These are phyloP conservation scores for Idaea dimidiata DNA, from an alignment of 2,888 invertebrate species.

Conservation along the genomic window DNA sequence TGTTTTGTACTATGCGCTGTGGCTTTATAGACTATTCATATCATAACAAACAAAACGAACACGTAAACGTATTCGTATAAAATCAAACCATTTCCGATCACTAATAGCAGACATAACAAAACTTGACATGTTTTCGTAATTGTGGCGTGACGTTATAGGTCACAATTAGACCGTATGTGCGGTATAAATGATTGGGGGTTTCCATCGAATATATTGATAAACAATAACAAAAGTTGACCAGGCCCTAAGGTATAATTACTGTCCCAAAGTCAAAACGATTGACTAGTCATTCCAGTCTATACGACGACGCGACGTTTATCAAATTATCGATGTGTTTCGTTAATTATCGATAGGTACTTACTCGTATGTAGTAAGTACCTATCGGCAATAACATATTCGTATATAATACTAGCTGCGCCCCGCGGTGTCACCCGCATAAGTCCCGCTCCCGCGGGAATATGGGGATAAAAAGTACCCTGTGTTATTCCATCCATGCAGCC, in stretches of 20 bases:
- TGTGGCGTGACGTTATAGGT: conserved; percentile 50
- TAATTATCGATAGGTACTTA: conserved; percentile 1
- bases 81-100: conserved; percentile 21
- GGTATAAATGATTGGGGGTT: conserved; percentile 35
- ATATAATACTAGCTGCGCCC: too few relatives aligned
- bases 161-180: conserved; percentile 71
- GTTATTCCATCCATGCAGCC: too few relatives aligned
- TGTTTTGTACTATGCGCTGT: too few relatives aligned
- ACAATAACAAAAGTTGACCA: conserved; percentile 34
- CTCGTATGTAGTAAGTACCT: conserved; percentile 4
- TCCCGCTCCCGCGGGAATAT: too few relatives aligned
- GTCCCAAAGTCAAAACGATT: conserved; percentile 24
- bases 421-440: too few relatives aligned
- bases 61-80: conserved; percentile 6
- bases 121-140: conserved; percentile 60
- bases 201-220: conserved; percentile 45
- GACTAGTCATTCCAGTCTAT: conserved; percentile 18
- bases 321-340: background rate
- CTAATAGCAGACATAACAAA: conserved; percentile 37
- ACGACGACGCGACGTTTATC: background rate
- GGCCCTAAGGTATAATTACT: conserved; percentile 26
- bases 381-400: conserved; percentile 11
- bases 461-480: too few relatives aligned
- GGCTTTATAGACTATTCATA: background rate
- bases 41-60: background rate